phyloP scores from a whole-genome alignment of 2,113 vertebrate species.

The Triplophysa siluroides region DNA sequence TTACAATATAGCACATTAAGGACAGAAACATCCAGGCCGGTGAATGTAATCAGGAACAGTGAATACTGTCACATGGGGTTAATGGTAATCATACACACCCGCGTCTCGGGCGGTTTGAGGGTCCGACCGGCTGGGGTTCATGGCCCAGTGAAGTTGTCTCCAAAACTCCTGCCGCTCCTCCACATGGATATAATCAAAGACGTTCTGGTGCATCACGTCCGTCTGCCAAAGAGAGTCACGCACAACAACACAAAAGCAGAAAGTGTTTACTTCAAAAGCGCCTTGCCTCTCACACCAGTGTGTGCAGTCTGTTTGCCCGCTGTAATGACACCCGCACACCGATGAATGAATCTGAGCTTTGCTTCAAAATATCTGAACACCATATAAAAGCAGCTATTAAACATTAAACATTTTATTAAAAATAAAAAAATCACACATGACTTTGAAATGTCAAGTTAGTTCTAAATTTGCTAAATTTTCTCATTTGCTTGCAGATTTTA shows the following conservation, averaged over 20 bases:
- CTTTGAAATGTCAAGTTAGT: no score
- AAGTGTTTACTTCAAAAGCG: background rate
- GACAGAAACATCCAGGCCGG: no score
- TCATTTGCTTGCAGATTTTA: no score
- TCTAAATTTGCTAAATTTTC: no score
- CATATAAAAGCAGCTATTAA: no score
- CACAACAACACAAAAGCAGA: constrained; percentile 21
- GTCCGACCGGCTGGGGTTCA: constrained; percentile 78
- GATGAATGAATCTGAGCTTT: background rate
- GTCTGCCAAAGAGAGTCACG: constrained; percentile 69
- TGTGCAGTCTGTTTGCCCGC: constrained; percentile 41
- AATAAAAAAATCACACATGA: no score
- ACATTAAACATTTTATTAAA: no score
- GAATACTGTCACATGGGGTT: background rate
- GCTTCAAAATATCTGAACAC: no score
- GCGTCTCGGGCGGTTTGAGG: constrained; percentile 53
- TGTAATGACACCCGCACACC: constrained; percentile 39
- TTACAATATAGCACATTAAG: no score
- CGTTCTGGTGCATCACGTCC: constrained; percentile 87
- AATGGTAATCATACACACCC: constrained; percentile 56
- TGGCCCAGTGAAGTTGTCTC: constrained; percentile 87
- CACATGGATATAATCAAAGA: constrained; percentile 89
- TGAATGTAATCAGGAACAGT: background rate
- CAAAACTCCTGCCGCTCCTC: constrained; percentile 86
- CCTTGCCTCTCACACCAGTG: constrained; percentile 34